Base-by-base conservation (phyloP, 2,888 invertebrate genomes). In the Hirudinaria manillensis region DNA sequence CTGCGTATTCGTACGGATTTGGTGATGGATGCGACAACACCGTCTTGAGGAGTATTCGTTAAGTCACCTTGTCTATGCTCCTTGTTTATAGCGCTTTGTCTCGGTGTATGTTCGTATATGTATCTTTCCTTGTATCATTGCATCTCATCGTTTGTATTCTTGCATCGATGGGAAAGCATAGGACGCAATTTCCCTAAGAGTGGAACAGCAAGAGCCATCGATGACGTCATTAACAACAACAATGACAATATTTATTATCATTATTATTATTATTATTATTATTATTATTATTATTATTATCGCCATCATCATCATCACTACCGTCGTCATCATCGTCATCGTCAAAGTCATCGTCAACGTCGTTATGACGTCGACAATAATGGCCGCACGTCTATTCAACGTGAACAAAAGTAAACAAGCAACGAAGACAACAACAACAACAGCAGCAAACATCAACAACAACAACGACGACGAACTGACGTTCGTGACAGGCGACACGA, bases 261-360 rank as follows among this genome's bases (percentile, higher is more conserved):
- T 71, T 51, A 71, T 71, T n/a, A 51, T 51, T 38, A 70, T 38
- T 6, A 10, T 21, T 38, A 70, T 38, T 38, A 70, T 70, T 36
- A 70, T 29, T 19, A 45, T 70, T 36, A 36, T 38, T 38, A 70
- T 36, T 51, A 51, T 10, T 51, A 51, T 71, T 2, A 51, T 71
- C 71, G 51, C 51, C 51, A 51, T 71, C 71, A 71, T 71, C 71
- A 71, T 71, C 71, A 71, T 71, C 51, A 71, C 2, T 51, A 51
- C 51, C 71, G 21, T 71, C 71, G 51, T 71, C 71, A 71, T 51
- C 71, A 71, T 71, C 71, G 51, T 51, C 71, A 71, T 71, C 71
- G 21, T 71, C 71, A 7, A 51, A 21, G 3, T 51, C 71, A 71
- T 71, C 71, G 51, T 71, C 45, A 51, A 7, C 51, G 51, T 29